These are phyloP conservation scores for Chrysocyon brachyurus DNA, from an alignment of 2,797 vertebrate species.

Conservation along the genomic window DNA sequence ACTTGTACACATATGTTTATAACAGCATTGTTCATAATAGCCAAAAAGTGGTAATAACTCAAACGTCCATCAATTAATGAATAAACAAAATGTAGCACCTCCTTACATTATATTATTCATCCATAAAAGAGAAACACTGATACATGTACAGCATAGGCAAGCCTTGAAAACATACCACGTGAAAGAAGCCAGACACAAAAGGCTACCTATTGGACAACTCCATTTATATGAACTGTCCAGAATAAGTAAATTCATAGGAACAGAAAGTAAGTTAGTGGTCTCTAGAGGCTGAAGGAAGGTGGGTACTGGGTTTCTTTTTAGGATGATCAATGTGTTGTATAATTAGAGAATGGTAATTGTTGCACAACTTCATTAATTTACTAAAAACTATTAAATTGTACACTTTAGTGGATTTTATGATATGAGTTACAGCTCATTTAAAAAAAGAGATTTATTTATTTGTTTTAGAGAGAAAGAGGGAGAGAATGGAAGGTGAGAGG, in stretches of 20 bases:
- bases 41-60: background rate
- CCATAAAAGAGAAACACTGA: background rate
- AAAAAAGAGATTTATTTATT: background rate
- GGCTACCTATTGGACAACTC: background rate
- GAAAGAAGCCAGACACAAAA: constrained; percentile 3
- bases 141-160: background rate
- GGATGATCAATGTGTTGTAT: background rate
- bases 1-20: background rate
- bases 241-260: background rate
- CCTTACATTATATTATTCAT: background rate
- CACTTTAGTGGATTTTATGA: background rate
- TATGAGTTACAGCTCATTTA: constrained; percentile 7
- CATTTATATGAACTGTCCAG: background rate
- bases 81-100: background rate
- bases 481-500: background rate
- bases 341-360: background rate
- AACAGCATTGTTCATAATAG: background rate
- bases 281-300: background rate
- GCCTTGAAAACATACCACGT: background rate
- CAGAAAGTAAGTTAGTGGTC: background rate
- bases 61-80: background rate
- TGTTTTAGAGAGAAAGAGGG: background rate
- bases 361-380: background rate
- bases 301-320: background rate
- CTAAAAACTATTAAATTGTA: background rate